Base-by-base conservation (phyloP, 1,140 invertebrate species). In the Drosophila nikananu region DNA sequence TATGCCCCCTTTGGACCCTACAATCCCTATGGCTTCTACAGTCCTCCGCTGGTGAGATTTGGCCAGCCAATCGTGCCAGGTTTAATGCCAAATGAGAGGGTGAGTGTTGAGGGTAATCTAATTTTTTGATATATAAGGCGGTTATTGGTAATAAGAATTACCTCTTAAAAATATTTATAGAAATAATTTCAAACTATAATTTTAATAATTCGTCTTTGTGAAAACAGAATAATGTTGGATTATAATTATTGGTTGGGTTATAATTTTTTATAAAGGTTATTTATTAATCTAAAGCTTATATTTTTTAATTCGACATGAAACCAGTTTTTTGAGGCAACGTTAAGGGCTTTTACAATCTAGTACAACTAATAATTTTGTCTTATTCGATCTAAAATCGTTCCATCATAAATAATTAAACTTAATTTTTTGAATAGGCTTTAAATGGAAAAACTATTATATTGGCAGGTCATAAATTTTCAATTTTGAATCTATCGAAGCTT, bases 1-100 rank as follows among this genome's bases (percentile, higher is more conserved):
- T 86, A 93, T 60, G 87, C 82, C 12, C 92, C 92, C n/a, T 92
- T 91, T 49, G 90, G 89, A 15, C 92, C 92, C 5, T 92, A 81
- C 42, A 89, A 91, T 64, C 91, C 91, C 10, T 93, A 86, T 44
- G 77, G 82, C 27, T 82, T 77, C 51, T 91, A 90, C 67, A 80
- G 73, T 73, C 94, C 93, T 0, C 94, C 94, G 0, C 86, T 95
- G 25, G 90, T 93, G 48, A 63, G 91, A 21, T 89, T 93, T 25
- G 86, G 79, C 0, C 91, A 92, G 19, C 91, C 92, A 0, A 67
- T 92, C 17, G 91, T 84, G n/a, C 90, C 92, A 2, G 86, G 89
- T 4, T 44, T 92, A 15, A 52, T 60, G 17, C 82, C 91, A 13
- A 91, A 82, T 44, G 84, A 91, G 25, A 71, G 90, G 42, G 91